phyloP scores from a whole-genome alignment of 2,888 invertebrate genomes.

The Zygogramma bicolorata region DNA sequence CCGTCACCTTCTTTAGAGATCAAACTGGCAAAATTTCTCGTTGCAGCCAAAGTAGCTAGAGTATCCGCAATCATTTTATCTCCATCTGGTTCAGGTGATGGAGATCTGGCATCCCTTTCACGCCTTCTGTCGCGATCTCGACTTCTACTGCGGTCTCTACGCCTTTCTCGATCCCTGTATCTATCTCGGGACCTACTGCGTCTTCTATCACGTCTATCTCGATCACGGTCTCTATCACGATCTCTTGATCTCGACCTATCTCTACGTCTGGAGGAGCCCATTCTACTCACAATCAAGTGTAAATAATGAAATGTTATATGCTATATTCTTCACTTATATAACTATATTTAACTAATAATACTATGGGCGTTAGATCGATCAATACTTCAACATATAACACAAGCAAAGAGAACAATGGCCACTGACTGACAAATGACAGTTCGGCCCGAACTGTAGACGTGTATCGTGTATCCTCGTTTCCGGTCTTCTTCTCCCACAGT shows the following conservation, averaged over 20 bases:
- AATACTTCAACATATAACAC: no score
- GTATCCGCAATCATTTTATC: conserved; percentile 69
- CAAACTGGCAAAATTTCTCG: conserved; percentile 69
- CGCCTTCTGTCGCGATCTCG: conserved; percentile 60
- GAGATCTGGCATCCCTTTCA: conserved; percentile 48
- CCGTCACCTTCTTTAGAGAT: conserved; percentile 61
- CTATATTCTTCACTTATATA: no score
- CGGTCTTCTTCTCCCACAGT: no score
- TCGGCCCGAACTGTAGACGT: no score
- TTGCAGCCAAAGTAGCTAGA: conserved; percentile 67
- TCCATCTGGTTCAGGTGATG: conserved; percentile 63
- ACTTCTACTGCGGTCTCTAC: conserved; percentile 60
- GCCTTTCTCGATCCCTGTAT: conserved; percentile 60
- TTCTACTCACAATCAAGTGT: no score
- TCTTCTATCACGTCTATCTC: conserved; percentile 58
- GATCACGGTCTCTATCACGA: conserved; percentile 62
- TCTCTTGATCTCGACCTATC: conserved; percentile 57
- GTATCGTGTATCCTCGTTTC: no score
- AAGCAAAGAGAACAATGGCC: no score
- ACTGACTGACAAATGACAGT: no score
- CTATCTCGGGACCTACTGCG: conserved; percentile 59
- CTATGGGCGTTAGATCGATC: no score
- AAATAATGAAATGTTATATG: no score
- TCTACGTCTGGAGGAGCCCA: conserved; percentile 71
- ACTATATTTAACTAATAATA: no score